Conservation (phyloP, 2,797 vertebrate species). For the Cyclura pinguis region DNA sequence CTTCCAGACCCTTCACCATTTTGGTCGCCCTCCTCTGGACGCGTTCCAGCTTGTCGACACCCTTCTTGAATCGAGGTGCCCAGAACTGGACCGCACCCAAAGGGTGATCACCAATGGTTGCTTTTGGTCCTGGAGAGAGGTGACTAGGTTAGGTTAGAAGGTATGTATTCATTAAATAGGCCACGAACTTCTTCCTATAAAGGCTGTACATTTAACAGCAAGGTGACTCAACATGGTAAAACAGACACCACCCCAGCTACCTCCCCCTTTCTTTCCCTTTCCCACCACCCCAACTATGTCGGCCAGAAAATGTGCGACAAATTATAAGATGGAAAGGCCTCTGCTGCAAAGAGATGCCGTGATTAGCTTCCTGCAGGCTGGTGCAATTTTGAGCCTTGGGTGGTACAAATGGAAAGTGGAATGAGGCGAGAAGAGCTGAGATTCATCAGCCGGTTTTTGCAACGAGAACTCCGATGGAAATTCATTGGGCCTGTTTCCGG, state of each 20-base stretch:
- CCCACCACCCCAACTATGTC: background rate
- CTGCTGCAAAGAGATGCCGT: background rate
- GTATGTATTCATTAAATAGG: too few relatives aligned
- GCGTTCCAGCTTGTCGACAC: too few relatives aligned
- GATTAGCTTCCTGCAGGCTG: background rate
- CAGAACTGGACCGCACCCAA: too few relatives aligned
- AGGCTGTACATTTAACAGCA: background rate
- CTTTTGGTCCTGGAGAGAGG: too few relatives aligned
- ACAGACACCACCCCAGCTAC: accelerated
- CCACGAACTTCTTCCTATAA: too few relatives aligned
- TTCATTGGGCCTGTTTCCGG: slow-evolving; percentile 23
- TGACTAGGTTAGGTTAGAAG: too few relatives aligned
- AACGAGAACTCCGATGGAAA: slow-evolving; percentile 15
- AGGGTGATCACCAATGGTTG: too few relatives aligned
- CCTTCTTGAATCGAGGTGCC: too few relatives aligned
- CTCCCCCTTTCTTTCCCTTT: background rate
- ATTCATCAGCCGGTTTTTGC: slow-evolving; percentile 31
- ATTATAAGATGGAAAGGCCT: background rate
- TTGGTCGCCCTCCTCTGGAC: too few relatives aligned
- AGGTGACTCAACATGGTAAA: slow-evolving; percentile 14
- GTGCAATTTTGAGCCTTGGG: background rate
- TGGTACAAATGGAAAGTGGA: slow-evolving; percentile 3
- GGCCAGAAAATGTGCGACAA: background rate
- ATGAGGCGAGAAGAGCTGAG: slow-evolving; percentile 23
- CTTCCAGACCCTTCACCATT: too few relatives aligned